A percentile compares a stretch with the other conserved stretches of the same genome.
Conservation (phyloP, 2,113 vertebrate species). For the Cichladusa arquata region DNA sequence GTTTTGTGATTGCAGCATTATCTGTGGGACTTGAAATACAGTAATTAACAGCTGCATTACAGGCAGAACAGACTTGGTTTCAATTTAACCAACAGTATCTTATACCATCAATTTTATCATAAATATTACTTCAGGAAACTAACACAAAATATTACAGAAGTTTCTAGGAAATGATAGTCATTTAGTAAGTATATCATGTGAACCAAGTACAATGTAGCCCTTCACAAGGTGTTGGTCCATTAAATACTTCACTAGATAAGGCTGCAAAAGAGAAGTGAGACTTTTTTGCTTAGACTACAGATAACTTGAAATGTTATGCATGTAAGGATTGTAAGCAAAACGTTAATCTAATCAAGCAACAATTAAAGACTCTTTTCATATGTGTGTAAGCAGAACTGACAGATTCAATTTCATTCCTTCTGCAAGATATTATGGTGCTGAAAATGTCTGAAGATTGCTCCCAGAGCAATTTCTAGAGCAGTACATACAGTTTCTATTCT, state of each 20-base stretch:
- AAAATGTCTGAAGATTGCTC: not conserved
- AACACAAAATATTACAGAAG: not conserved
- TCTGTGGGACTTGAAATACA: not conserved
- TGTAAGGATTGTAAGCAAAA: not conserved
- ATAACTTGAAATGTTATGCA: not conserved
- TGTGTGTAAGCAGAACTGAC: not conserved
- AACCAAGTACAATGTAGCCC: not conserved
- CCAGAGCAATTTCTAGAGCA: not conserved
- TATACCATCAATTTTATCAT: not conserved
- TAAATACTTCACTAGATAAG: not conserved
- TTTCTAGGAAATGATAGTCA: not conserved
- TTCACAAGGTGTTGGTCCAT: not conserved
- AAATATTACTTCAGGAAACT: not conserved
- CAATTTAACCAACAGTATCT: not conserved
- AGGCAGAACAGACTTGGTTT: not conserved
- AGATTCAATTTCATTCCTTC: conserved; percentile 1
- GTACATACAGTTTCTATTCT: not conserved
- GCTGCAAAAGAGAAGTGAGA: not conserved
- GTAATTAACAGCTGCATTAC: not conserved
- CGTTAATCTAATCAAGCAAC: not conserved
- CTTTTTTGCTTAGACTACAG: not conserved
- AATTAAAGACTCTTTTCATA: not conserved
- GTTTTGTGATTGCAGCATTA: not conserved
- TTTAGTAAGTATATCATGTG: not conserved
- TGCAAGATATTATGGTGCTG: not conserved